Evolutionary conservation across 2,113 vertebrate species (phyloP).

Genomic region (Lophotis ruficrista): DNA sequence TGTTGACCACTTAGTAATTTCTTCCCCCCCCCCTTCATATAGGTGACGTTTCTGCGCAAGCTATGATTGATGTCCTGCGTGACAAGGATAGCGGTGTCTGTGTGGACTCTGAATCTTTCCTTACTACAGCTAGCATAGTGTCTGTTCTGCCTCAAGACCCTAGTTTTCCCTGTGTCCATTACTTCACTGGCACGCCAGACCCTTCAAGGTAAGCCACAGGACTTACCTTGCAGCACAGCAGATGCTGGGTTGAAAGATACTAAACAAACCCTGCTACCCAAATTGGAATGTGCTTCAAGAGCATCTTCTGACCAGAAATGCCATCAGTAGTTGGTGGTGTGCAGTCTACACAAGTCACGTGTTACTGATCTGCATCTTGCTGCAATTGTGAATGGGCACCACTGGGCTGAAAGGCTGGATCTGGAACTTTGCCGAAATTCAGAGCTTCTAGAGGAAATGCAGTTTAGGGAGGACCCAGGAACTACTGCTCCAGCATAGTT

Average conservation of each 20-base stretch:
- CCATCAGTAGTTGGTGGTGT: background rate
- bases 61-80: constrained; percentile 79
- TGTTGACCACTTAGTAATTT: background rate
- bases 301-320: background rate
- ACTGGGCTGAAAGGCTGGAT: background rate
- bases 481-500: background rate
- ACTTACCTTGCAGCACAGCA: background rate
- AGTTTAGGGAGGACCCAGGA: background rate
- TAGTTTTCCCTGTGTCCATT: constrained; percentile 78
- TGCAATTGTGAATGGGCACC: background rate
- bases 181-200: constrained; percentile 84
- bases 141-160: constrained; percentile 79
- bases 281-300: background rate
- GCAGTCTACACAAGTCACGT: background rate
- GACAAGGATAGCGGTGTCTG: constrained; percentile 79
- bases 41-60: constrained; percentile 78
- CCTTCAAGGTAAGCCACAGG: constrained; percentile 77
- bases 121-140: constrained; percentile 81
- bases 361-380: background rate
- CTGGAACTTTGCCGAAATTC: background rate
- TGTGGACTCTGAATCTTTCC: constrained; percentile 79
- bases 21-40: background rate
- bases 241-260: background rate
- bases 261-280: background rate
- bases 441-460: background rate